A percentile compares a stretch with the other conserved stretches of the same genome.
Conservation (phyloP, 2,797 vertebrate species). For the Sus cebifrons region DNA sequence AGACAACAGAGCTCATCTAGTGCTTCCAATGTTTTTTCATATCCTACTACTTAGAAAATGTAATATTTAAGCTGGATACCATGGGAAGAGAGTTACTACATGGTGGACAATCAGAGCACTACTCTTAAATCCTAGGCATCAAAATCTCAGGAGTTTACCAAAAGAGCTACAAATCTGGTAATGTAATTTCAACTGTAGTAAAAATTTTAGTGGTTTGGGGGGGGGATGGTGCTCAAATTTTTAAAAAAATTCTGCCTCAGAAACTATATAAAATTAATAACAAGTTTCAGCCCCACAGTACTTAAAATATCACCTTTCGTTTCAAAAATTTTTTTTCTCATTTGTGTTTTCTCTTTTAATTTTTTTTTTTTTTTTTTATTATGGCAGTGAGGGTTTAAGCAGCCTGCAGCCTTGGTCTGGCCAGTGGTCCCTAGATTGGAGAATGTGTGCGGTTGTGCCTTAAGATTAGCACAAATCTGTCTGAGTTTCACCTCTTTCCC, state of each 20-base stretch:
- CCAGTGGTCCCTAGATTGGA: not conserved
- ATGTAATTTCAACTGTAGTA: constrained; percentile 12
- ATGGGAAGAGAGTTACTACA: not conserved
- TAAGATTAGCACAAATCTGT: not conserved
- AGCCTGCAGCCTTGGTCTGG: not conserved
- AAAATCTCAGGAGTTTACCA: not conserved
- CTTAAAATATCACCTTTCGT: not conserved
- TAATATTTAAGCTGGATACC: not conserved
- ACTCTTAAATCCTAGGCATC: not conserved
- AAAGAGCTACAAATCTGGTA: not conserved
- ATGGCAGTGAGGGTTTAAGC: not conserved
- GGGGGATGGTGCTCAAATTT: not conserved
- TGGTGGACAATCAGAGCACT: not conserved
- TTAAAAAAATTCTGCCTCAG: not conserved
- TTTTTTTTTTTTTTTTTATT: too few relatives aligned
- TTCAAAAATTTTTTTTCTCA: not conserved
- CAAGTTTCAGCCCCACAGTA: not conserved
- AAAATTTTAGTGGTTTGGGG: not conserved
- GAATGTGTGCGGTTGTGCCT: not conserved
- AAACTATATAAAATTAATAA: not conserved
- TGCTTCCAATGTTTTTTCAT: not conserved
- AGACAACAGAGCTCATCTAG: not conserved
- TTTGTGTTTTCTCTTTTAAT: too few relatives aligned
- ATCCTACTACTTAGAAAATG: not conserved
- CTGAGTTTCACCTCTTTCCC: not conserved